Conservation (phyloP, 1,140 invertebrate species). For the Brachionus angularis region DNA sequence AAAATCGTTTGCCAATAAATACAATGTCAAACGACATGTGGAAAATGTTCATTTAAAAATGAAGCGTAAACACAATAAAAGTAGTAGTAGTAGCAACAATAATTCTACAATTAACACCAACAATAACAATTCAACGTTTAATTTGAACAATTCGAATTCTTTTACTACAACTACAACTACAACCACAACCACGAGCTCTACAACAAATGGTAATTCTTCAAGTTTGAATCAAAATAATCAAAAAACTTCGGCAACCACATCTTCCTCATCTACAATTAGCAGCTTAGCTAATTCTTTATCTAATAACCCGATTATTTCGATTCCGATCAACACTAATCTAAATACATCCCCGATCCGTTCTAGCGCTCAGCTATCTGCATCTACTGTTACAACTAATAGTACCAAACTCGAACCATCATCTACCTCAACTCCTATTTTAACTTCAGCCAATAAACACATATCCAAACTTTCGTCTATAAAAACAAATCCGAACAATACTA, state of each 20-base stretch:
- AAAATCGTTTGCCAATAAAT: conserved; percentile 44
- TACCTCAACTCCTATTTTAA: background rate
- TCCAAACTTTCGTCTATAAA: conserved; percentile 13
- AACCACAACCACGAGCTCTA: too few relatives aligned
- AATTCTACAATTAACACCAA: conserved; percentile 21
- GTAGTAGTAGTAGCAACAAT: conserved; percentile 35
- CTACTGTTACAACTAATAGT: background rate
- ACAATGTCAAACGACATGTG: conserved; percentile 39
- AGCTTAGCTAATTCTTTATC: too few relatives aligned
- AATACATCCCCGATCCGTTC: too few relatives aligned
- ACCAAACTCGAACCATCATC: background rate
- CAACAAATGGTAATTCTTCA: too few relatives aligned
- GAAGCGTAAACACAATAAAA: conserved; percentile 21
- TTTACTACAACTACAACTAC: too few relatives aligned
- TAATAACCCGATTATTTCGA: too few relatives aligned
- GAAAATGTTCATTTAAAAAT: conserved; percentile 44
- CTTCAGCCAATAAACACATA: background rate
- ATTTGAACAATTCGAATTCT: background rate
- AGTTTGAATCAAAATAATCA: too few relatives aligned
- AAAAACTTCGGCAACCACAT: too few relatives aligned
- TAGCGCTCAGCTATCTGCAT: too few relatives aligned
- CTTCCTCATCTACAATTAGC: too few relatives aligned
- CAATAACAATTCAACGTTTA: background rate
- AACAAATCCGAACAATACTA: too few relatives aligned
- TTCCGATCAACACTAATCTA: too few relatives aligned